A percentile compares a stretch with the other conserved stretches of the same genome.
Evolutionary conservation across 64 coral and sea anemone species (phyloP).

Genomic region (Orbicella faveolata): DNA sequence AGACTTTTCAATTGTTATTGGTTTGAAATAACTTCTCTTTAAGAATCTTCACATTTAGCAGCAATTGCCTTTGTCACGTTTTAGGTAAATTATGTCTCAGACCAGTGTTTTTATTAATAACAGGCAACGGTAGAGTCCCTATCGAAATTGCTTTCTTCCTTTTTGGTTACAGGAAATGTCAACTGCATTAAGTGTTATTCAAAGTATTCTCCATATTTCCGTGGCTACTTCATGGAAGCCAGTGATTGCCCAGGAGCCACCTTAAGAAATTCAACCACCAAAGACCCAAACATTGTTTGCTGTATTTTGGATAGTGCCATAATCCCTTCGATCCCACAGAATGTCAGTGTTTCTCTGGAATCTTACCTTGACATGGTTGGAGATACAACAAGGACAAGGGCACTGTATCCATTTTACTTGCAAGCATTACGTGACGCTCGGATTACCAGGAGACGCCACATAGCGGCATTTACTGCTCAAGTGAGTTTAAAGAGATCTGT

Average conservation of each 20-base stretch:
- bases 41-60: too few species aligned
- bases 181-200: slow-evolving; percentile 18
- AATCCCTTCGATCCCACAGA: neutral
- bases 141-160: neutral
- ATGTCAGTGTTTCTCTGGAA: neutral
- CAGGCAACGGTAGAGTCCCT: neutral
- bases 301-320: neutral
- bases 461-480: slow-evolving; percentile 50
- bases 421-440: slow-evolving; percentile 33
- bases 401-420: slow-evolving; percentile 43
- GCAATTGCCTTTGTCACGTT: too few species aligned
- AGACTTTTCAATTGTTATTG: too few species aligned
- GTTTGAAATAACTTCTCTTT: too few species aligned
- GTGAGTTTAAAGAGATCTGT: neutral
- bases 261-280: slow-evolving; percentile 6
- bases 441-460: neutral
- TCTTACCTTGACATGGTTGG: slow-evolving; percentile 5
- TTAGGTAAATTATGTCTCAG: too few species aligned
- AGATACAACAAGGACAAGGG: slow-evolving; percentile 24
- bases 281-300: neutral
- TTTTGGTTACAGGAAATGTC: neutral
- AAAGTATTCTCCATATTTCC: slow-evolving; percentile 12
- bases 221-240: slow-evolving; percentile 25
- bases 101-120: too few species aligned
- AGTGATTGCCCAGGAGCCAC: slow-evolving; percentile 27